These are phyloP conservation scores for Ichneumoninae sp. DNA, from an alignment of 2,888 invertebrate species.

Conservation along the genomic window DNA sequence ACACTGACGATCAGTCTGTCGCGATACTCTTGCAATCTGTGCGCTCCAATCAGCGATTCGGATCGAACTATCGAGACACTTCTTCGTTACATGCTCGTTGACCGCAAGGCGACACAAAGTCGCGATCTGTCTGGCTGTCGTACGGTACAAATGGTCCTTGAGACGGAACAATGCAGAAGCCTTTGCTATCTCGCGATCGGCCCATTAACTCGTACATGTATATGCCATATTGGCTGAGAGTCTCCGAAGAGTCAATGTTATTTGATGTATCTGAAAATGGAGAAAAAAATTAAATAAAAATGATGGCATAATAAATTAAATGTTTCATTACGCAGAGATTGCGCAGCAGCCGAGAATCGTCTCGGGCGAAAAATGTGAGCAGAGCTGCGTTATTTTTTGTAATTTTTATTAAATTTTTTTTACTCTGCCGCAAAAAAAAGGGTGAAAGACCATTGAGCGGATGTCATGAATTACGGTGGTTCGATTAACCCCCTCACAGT, in stretches of 20 bases:
- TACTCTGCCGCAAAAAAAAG: not conserved
- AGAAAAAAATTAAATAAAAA: no score
- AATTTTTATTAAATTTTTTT: not conserved
- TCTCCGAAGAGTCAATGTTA: not conserved
- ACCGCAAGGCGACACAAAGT: constrained; percentile 32
- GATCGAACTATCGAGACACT: constrained; percentile 70
- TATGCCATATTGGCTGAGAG: not conserved
- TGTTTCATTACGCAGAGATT: no score
- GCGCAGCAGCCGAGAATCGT: no score
- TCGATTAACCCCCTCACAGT: not conserved
- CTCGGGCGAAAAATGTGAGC: no score
- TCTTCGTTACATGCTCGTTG: constrained; percentile 60
- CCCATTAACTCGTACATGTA: constrained; percentile 39
- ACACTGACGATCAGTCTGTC: constrained; percentile 5
- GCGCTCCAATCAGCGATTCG: constrained; percentile 73
- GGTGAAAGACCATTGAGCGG: not conserved
- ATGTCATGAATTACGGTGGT: not conserved
- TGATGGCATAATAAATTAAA: no score
- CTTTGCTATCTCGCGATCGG: constrained; percentile 49
- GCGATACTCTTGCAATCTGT: constrained; percentile 73
- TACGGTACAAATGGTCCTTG: constrained; percentile 76
- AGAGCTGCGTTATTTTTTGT: not conserved
- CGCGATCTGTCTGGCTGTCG: constrained; percentile 65
- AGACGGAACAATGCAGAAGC: constrained; percentile 56
- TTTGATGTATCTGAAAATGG: not conserved